Evolutionary conservation across 2,797 vertebrate genomes (phyloP), one percentile per base, ranked within the genome.

Genomic region (Pangasius macronema): DNA sequence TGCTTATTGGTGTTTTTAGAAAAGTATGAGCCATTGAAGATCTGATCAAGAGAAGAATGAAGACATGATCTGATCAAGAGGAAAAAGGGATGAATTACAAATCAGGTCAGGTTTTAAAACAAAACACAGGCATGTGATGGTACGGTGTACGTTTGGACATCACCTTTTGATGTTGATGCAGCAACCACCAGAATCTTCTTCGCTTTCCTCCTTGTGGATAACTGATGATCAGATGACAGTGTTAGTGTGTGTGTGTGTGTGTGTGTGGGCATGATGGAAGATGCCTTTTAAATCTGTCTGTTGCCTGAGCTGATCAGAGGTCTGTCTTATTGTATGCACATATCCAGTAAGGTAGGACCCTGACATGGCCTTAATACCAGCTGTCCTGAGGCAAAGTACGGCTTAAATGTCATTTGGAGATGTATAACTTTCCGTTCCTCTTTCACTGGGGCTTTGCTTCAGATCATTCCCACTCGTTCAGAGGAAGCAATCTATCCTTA

Each of bases 141-240:
- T 42, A 42, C 1, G 1, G 79, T 27, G 22, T 13, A n/a, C 1
- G 2, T 76, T 83, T 30, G 27, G 42, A 24, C 63, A 33, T 76
- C 72, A 82, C 49, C 30, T 86, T 77, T 86, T 90, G 70, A 67
- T 51, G 65, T 63, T 53, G 27, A 65, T 70, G 36, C 72, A 20
- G 82, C 63, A 79, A 83, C 75, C 79, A 73, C 76, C 79, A 87
- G 42, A 82, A 51, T 70, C 59, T 39, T 80, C 63, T 79, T 39
- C 39, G 5, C 33, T 77, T 87, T 51, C 81, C 55, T 36, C 6
- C 83, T 81, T n/a, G 85, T 51, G 72, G 87, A 88, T 88, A 87
- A 88, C 92, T 88, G 92, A 88, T 94, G 93, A 94, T 96, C 95
- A 94, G 91, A 91, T 93, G 92, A 93, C 72, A 84, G 91, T 96